Conservation (phyloP, 2,113 vertebrate genomes). For the Phasianus colchicus region DNA sequence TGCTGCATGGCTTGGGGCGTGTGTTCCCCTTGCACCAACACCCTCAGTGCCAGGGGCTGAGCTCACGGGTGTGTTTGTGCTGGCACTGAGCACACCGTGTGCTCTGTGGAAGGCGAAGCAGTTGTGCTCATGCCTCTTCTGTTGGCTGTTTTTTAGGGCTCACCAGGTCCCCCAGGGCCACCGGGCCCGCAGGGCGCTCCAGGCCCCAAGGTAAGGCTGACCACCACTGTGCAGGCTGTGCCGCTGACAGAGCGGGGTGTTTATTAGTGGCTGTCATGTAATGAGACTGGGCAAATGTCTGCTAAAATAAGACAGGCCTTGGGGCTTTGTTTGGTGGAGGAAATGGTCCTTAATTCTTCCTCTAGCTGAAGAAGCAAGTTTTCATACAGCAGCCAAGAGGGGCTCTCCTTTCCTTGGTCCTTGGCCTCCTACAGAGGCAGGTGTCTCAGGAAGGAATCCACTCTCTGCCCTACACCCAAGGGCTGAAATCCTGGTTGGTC, state of each 20-base stretch:
- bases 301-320: not conserved
- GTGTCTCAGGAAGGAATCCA: accelerated
- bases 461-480: not conserved
- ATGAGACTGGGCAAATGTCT: not conserved
- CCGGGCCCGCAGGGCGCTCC: conserved; percentile 84
- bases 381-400: not conserved
- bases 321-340: accelerated
- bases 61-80: accelerated
- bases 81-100: not conserved
- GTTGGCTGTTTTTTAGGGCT: conserved; percentile 82
- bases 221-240: not conserved
- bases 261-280: accelerated
- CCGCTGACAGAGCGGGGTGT: accelerated
- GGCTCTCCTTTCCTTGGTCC: not conserved
- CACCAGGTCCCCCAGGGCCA: conserved; percentile 84
- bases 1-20: accelerated
- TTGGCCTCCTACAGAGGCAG: not conserved
- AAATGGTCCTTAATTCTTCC: not conserved
- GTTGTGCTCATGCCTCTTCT: not conserved
- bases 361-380: not conserved
- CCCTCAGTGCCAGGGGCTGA: accelerated
- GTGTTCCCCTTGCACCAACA: not conserved
- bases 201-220: conserved; percentile 86
- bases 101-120: too few species aligned
- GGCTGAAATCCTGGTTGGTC: not conserved